Evolutionary conservation across 2,888 invertebrate species (phyloP).

Genomic region (Cephonodes hylas): DNA sequence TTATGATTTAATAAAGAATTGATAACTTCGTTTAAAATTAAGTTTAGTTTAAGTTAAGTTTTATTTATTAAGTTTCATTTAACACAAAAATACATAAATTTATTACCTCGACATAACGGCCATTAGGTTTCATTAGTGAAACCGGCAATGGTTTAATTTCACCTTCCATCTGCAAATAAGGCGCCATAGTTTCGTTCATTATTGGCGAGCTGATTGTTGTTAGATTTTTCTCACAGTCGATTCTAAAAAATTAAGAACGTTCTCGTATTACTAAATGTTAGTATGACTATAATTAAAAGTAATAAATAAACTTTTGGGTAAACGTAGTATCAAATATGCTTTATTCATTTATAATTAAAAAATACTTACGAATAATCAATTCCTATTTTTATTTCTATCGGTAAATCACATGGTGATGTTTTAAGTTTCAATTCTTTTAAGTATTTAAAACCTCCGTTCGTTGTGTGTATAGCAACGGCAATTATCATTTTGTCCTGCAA

Average conservation of each 20-base stretch:
- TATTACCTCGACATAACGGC: constrained; percentile 51
- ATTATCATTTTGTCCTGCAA: constrained; percentile 44
- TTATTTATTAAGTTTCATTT: not conserved
- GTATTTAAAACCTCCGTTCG: constrained; percentile 44
- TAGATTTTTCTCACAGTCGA: constrained; percentile 47
- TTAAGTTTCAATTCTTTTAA: constrained; percentile 28
- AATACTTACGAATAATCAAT: constrained; percentile 52
- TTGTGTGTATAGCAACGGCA: constrained; percentile 39
- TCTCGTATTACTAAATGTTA: not conserved
- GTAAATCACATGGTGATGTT: constrained; percentile 39
- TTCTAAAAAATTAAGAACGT: constrained; percentile 36
- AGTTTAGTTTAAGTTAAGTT: too few species aligned
- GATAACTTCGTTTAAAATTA: too few species aligned
- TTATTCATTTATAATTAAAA: too few species aligned
- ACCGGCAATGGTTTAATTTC: constrained; percentile 50
- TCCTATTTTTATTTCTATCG: constrained; percentile 51
- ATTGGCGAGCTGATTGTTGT: constrained; percentile 38
- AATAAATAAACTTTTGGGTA: too few species aligned
- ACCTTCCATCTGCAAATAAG: constrained; percentile 44
- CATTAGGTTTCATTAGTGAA: constrained; percentile 46
- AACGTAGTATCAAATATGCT: too few species aligned
- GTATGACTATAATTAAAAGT: too few species aligned
- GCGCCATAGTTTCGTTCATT: constrained; percentile 43
- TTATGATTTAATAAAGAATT: too few species aligned
- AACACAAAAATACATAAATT: not conserved